Conservation (phyloP, 2,888 invertebrate species). For the Germaria angustata region DNA sequence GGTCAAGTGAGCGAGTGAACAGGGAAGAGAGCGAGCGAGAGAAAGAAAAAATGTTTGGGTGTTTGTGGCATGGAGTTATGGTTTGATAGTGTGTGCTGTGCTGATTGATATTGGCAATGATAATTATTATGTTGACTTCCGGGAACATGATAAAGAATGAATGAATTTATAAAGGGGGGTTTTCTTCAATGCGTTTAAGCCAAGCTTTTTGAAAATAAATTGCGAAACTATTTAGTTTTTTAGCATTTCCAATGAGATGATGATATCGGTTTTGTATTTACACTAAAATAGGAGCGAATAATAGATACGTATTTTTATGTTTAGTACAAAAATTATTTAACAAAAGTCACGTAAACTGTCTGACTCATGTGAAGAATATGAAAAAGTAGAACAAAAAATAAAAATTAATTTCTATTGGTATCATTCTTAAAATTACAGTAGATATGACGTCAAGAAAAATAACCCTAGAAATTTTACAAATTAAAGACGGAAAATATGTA, state of each 20-base stretch:
- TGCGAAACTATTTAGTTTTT: conserved; percentile 8
- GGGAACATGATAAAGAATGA: background rate
- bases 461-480: no score
- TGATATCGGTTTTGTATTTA: conserved; percentile 32
- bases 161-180: background rate
- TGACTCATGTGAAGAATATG: no score
- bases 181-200: conserved; percentile 23
- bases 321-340: no score
- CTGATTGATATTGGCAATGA: background rate
- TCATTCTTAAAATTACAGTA: no score
- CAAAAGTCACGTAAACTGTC: no score
- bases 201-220: conserved; percentile 16
- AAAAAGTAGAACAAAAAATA: no score
- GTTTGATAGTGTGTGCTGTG: background rate
- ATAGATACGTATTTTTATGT: no score
- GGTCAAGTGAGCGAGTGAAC: background rate
- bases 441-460: no score
- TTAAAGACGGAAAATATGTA: no score
- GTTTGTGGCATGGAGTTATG: background rate
- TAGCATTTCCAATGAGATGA: conserved; percentile 57
- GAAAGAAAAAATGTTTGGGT: background rate
- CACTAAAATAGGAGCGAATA: background rate
- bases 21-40: background rate
- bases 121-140: background rate
- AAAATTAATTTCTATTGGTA: no score